Percentiles rank a stretch among this genome's conserved stretches.
Evolutionary conservation across 2,113 vertebrate genomes (phyloP).

Genomic region (Mola mola): DNA sequence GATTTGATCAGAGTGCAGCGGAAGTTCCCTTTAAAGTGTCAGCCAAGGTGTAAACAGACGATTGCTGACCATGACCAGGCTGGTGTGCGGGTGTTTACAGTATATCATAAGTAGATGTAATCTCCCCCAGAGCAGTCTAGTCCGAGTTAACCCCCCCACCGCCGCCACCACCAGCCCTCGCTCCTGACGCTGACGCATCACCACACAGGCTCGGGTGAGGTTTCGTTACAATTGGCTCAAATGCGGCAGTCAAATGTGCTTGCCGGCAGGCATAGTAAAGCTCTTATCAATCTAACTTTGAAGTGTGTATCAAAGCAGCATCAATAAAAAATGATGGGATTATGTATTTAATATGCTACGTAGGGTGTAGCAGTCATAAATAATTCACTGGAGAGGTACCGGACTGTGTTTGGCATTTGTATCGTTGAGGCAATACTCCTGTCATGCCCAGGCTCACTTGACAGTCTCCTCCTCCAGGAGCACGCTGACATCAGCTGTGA

Average conservation of each 20-base stretch:
- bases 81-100: constrained; percentile 54
- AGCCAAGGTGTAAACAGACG: constrained; percentile 66
- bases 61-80: constrained; percentile 46
- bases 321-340: constrained; percentile 65
- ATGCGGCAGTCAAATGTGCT: constrained; percentile 25
- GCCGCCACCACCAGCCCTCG: not conserved
- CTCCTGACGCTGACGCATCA: not conserved
- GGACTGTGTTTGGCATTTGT: constrained; percentile 9
- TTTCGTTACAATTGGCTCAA: constrained; percentile 49
- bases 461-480: constrained; percentile 7
- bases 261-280: constrained; percentile 17
- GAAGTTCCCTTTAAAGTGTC: constrained; percentile 66
- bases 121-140: constrained; percentile 29
- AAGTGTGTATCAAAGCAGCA: constrained; percentile 43
- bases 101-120: constrained; percentile 34
- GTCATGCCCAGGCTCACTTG: constrained; percentile 23
- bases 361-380: constrained; percentile 62
- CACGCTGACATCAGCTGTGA: constrained; percentile 13
- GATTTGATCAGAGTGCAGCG: constrained; percentile 74
- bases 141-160: not conserved
- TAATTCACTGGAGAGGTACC: constrained; percentile 64
- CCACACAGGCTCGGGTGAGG: not conserved
- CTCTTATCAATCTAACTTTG: constrained; percentile 46
- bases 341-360: constrained; percentile 70
- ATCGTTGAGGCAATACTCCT: constrained; percentile 62